phyloP scores from a whole-genome alignment of 1,140 invertebrate genomes.

The Diprion similis region DNA sequence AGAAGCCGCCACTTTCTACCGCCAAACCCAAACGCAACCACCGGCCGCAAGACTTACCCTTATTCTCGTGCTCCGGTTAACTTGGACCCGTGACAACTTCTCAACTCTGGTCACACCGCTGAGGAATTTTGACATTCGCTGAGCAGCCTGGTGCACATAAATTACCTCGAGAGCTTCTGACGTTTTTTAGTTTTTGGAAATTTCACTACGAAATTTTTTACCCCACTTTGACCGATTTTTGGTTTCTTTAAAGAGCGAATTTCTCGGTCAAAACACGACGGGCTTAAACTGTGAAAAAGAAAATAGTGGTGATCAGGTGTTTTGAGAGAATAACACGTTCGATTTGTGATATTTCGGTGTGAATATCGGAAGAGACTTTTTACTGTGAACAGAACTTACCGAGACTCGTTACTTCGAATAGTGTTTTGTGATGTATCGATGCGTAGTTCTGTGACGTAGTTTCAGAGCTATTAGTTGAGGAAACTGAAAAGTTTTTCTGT shows the following conservation, averaged over 20 bases:
- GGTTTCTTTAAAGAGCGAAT: background rate
- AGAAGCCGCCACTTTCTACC: slow-evolving; percentile 63
- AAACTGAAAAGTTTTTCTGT: background rate
- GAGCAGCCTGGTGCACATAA: too few species aligned
- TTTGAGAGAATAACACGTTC: background rate
- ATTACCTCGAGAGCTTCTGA: background rate
- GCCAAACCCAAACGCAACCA: slow-evolving; percentile 58
- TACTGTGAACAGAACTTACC: background rate
- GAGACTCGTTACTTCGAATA: background rate
- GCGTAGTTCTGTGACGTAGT: background rate
- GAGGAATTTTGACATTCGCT: too few species aligned
- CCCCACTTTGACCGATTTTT: background rate
- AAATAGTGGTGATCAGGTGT: background rate
- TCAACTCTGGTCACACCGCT: background rate
- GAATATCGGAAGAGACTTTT: background rate
- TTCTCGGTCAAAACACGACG: background rate
- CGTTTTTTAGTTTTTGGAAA: background rate
- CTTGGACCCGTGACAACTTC: slow-evolving; percentile 4
- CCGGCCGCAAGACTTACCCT: slow-evolving; percentile 6
- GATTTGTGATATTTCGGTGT: background rate
- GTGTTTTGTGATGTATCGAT: background rate
- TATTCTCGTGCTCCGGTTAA: slow-evolving; percentile 7
- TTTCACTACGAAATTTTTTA: background rate
- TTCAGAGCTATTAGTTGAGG: background rate
- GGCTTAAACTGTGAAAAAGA: background rate